Percentiles rank a stretch among this genome's conserved stretches.
Conservation (phyloP, 2,113 vertebrate species). For the Geococcyx californianus region DNA sequence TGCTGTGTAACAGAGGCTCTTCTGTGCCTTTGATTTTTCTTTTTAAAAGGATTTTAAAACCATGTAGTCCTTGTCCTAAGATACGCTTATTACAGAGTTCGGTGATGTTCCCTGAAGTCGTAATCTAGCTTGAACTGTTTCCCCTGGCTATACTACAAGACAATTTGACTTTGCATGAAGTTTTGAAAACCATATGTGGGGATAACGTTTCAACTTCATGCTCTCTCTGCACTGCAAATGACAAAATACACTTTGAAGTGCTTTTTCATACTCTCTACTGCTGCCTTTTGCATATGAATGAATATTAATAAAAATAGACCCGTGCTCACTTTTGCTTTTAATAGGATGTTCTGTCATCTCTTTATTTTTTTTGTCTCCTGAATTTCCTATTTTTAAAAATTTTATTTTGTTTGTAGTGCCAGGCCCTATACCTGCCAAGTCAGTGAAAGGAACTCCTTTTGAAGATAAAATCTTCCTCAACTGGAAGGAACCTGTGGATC, state of each 20-base stretch:
- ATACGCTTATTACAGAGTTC: slow-evolving; percentile 51
- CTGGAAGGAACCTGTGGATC: slow-evolving; percentile 96
- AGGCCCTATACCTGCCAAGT: slow-evolving; percentile 89
- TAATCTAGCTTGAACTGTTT: slow-evolving; percentile 33
- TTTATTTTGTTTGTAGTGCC: slow-evolving; percentile 82
- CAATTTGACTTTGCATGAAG: slow-evolving; percentile 40
- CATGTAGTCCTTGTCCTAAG: slow-evolving; percentile 58
- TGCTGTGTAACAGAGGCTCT: slow-evolving; percentile 11
- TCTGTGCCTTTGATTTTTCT: slow-evolving; percentile 53
- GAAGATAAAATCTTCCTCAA: slow-evolving; percentile 95
- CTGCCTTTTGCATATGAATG: slow-evolving; percentile 17
- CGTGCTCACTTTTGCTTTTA: background rate
- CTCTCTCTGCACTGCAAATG: background rate
- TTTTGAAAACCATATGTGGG: background rate
- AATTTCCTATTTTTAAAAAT: background rate
- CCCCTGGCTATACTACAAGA: slow-evolving; percentile 13
- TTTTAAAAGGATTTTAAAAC: slow-evolving; percentile 58
- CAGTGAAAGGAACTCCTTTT: slow-evolving; percentile 92
- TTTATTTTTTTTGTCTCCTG: background rate
- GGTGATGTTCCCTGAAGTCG: slow-evolving; percentile 37
- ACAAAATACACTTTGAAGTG: slow-evolving; percentile 60
- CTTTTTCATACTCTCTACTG: background rate
- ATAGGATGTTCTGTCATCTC: background rate
- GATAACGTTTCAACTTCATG: slow-evolving; percentile 32
- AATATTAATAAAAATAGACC: slow-evolving; percentile 6